These are phyloP conservation scores for Plectrocnemia conspersa DNA, from an alignment of 1,140 invertebrate genomes.

Conservation along the genomic window DNA sequence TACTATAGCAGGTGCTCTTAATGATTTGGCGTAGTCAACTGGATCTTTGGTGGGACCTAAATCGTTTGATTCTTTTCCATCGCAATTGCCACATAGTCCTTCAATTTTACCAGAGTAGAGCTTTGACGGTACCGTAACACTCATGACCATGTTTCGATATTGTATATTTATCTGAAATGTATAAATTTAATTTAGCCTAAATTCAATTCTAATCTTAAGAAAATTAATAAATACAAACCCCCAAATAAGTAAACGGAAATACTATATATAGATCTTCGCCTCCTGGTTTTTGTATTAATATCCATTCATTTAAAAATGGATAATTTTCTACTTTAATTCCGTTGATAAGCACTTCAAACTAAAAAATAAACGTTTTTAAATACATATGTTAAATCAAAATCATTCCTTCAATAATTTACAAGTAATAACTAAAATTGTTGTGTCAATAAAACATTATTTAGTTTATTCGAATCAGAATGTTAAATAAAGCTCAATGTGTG, in stretches of 20 bases:
- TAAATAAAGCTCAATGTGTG: too few relatives aligned
- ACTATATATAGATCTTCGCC: conserved; percentile 50
- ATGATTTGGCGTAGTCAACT: conserved; percentile 55
- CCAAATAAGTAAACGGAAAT: conserved; percentile 48
- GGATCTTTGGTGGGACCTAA: conserved; percentile 53
- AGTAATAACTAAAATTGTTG: neutral
- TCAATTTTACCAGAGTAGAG: conserved; percentile 67
- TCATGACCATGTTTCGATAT: conserved; percentile 58
- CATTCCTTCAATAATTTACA: neutral
- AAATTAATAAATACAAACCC: too few relatives aligned
- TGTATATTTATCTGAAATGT: too few relatives aligned
- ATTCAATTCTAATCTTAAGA: too few relatives aligned
- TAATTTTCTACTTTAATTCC: conserved; percentile 45
- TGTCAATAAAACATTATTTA: too few relatives aligned
- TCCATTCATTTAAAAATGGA: conserved; percentile 53
- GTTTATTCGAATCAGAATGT: too few relatives aligned
- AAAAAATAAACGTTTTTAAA: conserved; percentile 7
- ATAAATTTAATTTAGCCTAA: neutral
- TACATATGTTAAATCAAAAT: conserved; percentile 6
- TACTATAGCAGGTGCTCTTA: conserved; percentile 53
- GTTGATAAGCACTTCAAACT: conserved; percentile 42
- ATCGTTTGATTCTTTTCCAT: conserved; percentile 61
- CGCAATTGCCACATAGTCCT: conserved; percentile 76
- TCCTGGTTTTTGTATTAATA: conserved; percentile 43
- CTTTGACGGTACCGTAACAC: conserved; percentile 63